Evolutionary conservation across 2,113 vertebrate species (phyloP), one percentile per base, ranked within the genome.

Genomic region (Trochalopteron elliotii): DNA sequence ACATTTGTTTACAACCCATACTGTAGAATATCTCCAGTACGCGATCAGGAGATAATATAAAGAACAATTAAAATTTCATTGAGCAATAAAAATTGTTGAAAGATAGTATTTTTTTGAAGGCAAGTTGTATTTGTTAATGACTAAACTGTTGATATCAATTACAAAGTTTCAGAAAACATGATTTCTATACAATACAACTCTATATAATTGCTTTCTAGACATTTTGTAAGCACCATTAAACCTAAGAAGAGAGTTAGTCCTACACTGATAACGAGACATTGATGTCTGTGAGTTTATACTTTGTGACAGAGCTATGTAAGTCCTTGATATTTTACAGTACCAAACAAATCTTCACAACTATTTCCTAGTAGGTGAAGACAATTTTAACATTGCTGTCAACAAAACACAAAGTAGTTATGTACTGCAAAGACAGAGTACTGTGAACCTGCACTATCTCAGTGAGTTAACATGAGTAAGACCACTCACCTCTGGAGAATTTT

Each of bases 401-500:
- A 67, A 72, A 56, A 69, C 7, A 68, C 15, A 63, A 67, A 77
- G 16, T n/a, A 77, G 5, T 80, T 57, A 42, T 5, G 7, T 25
- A 50, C 16, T 35, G 21, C 16, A 42, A 49, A 67, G 35, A 49
- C 28, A 75, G 17, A 56, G 20, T 31, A 42, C 52, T 59, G 39
- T 50, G 40, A 93, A 61, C 6, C 21, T 45, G 24, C 37, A 39
- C 25, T 69, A 50, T 39, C 39, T 63, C 72, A 83, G 37, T 77
- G n/a, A 59, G 37, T 60, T 67, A 70, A 37, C 3, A 50, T 0
- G 10, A 67, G 12, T 53, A 68, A 50, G 24, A 71, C 5, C 20
- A 78, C 97, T 96, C 68, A 97, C 97, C 97, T 98, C 98, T 72
- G 97, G 96, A 79, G 97, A 97, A 60, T 96, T 98, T 24, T 93